These are phyloP conservation scores for Phymastichus coffea DNA, from an alignment of 1,140 invertebrate genomes.

Conservation along the genomic window DNA sequence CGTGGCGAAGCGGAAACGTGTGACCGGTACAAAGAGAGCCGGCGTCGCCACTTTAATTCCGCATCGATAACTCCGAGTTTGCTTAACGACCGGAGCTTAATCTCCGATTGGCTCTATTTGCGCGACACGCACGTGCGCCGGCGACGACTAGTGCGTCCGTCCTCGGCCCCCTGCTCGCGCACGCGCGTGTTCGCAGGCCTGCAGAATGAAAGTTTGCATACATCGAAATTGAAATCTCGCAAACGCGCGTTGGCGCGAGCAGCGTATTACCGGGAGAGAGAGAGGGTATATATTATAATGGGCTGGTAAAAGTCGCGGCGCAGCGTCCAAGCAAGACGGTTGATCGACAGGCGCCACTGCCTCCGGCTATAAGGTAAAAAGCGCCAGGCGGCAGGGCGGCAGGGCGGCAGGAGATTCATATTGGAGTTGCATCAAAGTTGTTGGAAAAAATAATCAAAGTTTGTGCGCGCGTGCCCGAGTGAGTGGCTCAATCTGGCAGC, in stretches of 20 bases:
- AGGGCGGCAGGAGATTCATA: neutral
- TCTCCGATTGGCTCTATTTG: slow-evolving; percentile 22
- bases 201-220: neutral
- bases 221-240: neutral
- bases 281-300: no score
- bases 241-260: neutral
- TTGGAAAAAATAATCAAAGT: slow-evolving; percentile 59
- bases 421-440: slow-evolving; percentile 40
- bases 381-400: neutral
- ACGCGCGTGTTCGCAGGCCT: neutral
- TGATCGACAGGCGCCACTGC: no score
- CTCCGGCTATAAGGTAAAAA: no score
- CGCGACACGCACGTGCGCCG: slow-evolving; percentile 13
- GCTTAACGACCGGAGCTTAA: slow-evolving; percentile 19
- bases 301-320: no score
- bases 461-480: slow-evolving; percentile 28
- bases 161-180: neutral
- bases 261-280: neutral
- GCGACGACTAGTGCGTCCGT: neutral
- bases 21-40: slow-evolving; percentile 9
- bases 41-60: slow-evolving; percentile 18
- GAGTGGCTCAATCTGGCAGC: no score
- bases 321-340: no score
- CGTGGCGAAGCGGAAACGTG: neutral
- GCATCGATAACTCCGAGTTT: slow-evolving; percentile 11